phyloP scores from a whole-genome alignment of 2,888 invertebrate genomes.

The Andricus curvator region DNA sequence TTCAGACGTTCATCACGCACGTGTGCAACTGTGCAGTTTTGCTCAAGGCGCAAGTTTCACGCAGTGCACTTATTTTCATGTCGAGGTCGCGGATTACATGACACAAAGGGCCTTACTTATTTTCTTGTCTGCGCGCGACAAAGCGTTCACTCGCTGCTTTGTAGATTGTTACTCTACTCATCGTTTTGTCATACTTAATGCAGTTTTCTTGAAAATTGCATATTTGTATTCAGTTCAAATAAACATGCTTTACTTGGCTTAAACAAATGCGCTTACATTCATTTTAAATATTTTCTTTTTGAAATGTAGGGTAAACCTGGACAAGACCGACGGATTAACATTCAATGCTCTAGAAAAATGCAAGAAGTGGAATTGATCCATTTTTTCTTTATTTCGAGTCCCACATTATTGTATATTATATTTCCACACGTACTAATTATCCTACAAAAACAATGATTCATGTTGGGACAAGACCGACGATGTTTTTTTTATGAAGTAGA shows the following conservation, averaged over 20 bases:
- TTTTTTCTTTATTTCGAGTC: too few species aligned
- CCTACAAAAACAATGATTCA: too few species aligned
- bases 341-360: too few species aligned
- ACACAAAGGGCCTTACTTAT: constrained; percentile 45
- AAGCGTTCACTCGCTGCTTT: constrained; percentile 17
- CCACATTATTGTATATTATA: too few species aligned
- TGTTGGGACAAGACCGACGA: too few species aligned
- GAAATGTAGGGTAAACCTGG: too few species aligned
- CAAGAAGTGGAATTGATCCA: too few species aligned
- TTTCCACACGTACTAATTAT: too few species aligned
- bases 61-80: constrained; percentile 42
- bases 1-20: constrained; percentile 9
- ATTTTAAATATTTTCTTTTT: neutral
- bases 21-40: constrained; percentile 1
- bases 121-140: constrained; percentile 36
- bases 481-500: too few species aligned
- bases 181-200: constrained; percentile 35
- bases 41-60: constrained; percentile 34
- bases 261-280: neutral
- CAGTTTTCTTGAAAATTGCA: constrained; percentile 10
- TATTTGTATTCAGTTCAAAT: constrained; percentile 4
- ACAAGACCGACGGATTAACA: too few species aligned
- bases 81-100: constrained; percentile 50
- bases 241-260: neutral
- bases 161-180: constrained; percentile 31